phyloP scores from a whole-genome alignment of 2,888 invertebrate species.

The Ormyrus labotus region DNA sequence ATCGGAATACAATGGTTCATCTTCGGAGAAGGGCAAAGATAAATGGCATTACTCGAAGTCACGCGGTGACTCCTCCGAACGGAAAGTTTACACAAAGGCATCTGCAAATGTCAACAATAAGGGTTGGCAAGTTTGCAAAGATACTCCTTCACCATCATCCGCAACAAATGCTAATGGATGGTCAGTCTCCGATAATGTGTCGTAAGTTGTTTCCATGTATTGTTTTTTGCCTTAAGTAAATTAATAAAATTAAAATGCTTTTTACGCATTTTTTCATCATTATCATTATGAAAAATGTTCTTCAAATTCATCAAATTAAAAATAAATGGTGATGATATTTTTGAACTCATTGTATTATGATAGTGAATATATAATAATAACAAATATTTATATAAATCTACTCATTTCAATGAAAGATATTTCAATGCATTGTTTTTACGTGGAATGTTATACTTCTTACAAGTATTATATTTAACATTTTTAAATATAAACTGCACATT shows the following conservation, averaged over 20 bases:
- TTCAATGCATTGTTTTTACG: no score
- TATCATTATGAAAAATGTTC: no score
- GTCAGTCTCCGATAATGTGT: constrained; percentile 69
- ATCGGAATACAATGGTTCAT: constrained; percentile 25
- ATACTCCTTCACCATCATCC: constrained; percentile 67
- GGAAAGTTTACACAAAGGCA: constrained; percentile 69
- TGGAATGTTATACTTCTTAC: no score
- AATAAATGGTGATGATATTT: no score
- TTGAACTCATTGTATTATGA: no score
- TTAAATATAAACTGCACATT: no score
- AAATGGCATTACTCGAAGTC: constrained; percentile 66
- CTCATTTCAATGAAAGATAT: no score
- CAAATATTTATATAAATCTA: no score
- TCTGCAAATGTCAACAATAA: constrained; percentile 66
- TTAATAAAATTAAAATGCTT: background rate
- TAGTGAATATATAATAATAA: no score
- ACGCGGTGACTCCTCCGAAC: constrained; percentile 58
- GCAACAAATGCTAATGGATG: constrained; percentile 70
- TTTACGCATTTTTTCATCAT: constrained; percentile 25
- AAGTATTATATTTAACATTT: no score
- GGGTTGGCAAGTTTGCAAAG: constrained; percentile 70
- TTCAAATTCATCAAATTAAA: no score
- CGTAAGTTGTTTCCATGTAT: constrained; percentile 63
- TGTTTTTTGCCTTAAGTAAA: constrained; percentile 20
- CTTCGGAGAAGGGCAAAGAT: constrained; percentile 63